phyloP scores from a whole-genome alignment of 92 coral and sea anemone genomes.

The Umimayanthus kanabou region DNA sequence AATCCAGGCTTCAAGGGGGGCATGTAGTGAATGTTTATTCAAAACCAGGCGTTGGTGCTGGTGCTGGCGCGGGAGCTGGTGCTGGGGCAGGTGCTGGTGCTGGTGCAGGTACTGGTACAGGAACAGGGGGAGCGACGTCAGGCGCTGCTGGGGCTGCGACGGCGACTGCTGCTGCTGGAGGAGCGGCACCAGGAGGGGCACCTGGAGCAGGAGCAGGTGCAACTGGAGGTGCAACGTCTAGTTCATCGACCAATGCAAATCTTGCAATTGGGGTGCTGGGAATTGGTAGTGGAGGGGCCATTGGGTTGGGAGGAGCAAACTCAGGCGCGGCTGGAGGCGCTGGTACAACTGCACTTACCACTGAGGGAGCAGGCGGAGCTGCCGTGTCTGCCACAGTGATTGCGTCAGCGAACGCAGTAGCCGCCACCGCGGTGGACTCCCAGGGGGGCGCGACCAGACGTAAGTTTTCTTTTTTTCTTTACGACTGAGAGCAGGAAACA shows the following conservation, averaged over 20 bases:
- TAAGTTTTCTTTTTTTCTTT: neutral
- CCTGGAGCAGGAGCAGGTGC: neutral
- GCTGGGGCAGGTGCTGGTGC: constrained; percentile 31
- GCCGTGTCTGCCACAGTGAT: constrained; percentile 30
- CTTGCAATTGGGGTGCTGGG: constrained; percentile 21
- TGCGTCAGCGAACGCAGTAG: constrained; percentile 36
- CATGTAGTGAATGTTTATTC: constrained; percentile 37
- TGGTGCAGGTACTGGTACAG: neutral
- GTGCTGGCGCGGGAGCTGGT: constrained; percentile 30
- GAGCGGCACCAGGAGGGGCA: neutral
- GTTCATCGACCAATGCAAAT: neutral
- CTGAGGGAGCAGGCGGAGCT: constrained; percentile 34
- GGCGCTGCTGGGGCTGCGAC: neutral
- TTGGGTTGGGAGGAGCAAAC: constrained; percentile 40
- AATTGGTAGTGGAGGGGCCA: constrained; percentile 27
- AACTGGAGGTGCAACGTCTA: neutral
- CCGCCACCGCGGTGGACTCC: constrained; percentile 22
- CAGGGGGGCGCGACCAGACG: constrained; percentile 39
- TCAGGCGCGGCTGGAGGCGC: constrained; percentile 14
- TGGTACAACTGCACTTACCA: neutral
- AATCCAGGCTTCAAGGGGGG: constrained; percentile 31
- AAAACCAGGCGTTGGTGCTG: constrained; percentile 23
- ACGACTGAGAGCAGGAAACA: neutral
- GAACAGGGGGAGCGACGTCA: neutral
- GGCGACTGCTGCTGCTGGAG: neutral